Conservation (phyloP, 2,113 vertebrate species). For the Melierax canorus region DNA sequence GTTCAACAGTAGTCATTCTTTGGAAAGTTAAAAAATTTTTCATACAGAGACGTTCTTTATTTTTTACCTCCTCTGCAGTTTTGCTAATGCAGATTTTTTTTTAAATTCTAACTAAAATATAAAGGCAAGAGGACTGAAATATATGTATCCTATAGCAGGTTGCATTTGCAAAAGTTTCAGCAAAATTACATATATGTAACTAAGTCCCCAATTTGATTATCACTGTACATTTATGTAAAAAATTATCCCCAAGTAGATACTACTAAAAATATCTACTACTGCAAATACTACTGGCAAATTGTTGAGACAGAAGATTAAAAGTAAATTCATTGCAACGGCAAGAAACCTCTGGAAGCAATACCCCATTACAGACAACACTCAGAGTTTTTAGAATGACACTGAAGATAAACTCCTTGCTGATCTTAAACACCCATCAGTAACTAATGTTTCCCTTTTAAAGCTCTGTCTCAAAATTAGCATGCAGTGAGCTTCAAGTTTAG, state of each 20-base stretch:
- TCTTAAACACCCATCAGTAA: not conserved
- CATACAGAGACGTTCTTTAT: not conserved
- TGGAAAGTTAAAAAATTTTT: not conserved
- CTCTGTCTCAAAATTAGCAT: not conserved
- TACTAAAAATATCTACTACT: not conserved
- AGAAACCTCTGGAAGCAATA: not conserved
- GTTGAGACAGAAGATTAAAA: not conserved
- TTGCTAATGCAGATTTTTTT: not conserved
- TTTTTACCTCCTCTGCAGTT: not conserved
- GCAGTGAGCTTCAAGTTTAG: not conserved
- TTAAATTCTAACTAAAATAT: not conserved
- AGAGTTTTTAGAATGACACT: not conserved
- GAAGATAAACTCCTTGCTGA: not conserved
- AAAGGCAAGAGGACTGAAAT: not conserved
- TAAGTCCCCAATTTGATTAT: not conserved
- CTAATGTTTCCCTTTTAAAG: not conserved
- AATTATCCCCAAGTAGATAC: not conserved
- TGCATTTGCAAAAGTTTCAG: not conserved
- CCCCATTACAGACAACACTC: not conserved
- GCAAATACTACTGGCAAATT: not conserved
- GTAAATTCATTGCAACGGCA: not conserved
- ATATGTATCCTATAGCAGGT: not conserved
- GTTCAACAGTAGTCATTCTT: not conserved
- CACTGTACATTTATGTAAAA: not conserved
- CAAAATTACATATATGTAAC: not conserved